A percentile compares a stretch with the other conserved stretches of the same genome.
Conservation (phyloP, 1,140 invertebrate species). For the Zelostemma sp. region DNA sequence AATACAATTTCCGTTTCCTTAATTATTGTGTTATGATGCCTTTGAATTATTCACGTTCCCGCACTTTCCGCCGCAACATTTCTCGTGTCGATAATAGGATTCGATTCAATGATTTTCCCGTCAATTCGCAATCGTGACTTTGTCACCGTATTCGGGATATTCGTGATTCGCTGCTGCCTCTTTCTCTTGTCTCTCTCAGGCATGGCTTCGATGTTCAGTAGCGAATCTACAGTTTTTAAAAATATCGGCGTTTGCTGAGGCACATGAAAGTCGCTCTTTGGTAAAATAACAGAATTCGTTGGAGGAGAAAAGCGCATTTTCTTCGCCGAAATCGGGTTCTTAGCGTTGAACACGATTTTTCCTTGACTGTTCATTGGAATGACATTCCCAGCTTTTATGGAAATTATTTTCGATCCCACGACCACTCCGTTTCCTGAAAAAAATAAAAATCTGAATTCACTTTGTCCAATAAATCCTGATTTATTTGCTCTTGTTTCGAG, state of each 20-base stretch:
- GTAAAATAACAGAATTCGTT: constrained; percentile 56
- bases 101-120: constrained; percentile 51
- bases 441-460: constrained; percentile 20
- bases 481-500: too few species aligned
- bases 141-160: neutral
- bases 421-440: constrained; percentile 49
- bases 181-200: neutral
- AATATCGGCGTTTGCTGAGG: neutral
- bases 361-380: constrained; percentile 21
- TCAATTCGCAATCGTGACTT: constrained; percentile 12
- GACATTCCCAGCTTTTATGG: constrained; percentile 24
- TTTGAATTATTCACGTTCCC: constrained; percentile 34
- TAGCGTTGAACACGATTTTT: constrained; percentile 10
- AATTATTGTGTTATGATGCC: too few species aligned
- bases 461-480: too few species aligned
- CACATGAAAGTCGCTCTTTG: constrained; percentile 43
- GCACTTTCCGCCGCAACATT: constrained; percentile 50
- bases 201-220: neutral
- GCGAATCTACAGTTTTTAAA: constrained; percentile 13
- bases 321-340: constrained; percentile 36
- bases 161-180: constrained; percentile 6
- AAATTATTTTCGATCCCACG: constrained; percentile 54
- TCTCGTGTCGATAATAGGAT: constrained; percentile 39
- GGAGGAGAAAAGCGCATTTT: constrained; percentile 26
- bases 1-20: too few species aligned